These are phyloP conservation scores for Vollenhovia emeryi DNA, from an alignment of 1,140 invertebrate species.

Conservation along the genomic window DNA sequence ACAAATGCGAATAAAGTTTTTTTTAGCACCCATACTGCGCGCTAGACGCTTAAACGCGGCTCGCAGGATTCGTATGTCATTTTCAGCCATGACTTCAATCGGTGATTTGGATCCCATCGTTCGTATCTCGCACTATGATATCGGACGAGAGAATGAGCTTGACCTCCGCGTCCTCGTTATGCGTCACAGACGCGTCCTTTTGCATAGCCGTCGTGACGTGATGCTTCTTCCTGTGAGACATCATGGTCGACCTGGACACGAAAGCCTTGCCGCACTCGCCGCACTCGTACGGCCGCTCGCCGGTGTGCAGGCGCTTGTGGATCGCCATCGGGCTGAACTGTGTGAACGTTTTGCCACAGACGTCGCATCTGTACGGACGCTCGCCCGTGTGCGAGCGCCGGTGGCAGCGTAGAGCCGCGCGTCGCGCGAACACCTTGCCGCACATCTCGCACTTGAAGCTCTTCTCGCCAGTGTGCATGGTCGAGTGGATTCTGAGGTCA, in stretches of 20 bases:
- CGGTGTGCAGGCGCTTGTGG: conserved; percentile 90
- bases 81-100: conserved; percentile 63
- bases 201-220: conserved; percentile 56
- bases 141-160: conserved; percentile 63
- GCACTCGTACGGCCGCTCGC: conserved; percentile 93
- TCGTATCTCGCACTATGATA: conserved; percentile 62
- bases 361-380: conserved; percentile 88
- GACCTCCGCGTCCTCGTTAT: conserved; percentile 36
- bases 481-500: conserved; percentile 87
- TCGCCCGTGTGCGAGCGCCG: conserved; percentile 90
- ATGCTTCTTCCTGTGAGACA: conserved; percentile 87
- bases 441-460: conserved; percentile 89
- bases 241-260: conserved; percentile 87
- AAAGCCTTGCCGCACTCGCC: conserved; percentile 89
- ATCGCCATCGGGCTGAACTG: conserved; percentile 89
- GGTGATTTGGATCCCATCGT: conserved; percentile 66
- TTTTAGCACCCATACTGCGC: conserved; percentile 9
- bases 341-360: conserved; percentile 88
- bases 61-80: not conserved
- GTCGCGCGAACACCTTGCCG: conserved; percentile 89
- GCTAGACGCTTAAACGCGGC: not conserved
- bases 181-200: conserved; percentile 78
- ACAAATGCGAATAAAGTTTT: conserved; percentile 61
- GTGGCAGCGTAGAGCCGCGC: conserved; percentile 90
- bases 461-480: conserved; percentile 90